Evolutionary conservation across 2,797 vertebrate species (phyloP).

Genomic region (Arremon aurantiirostris): DNA sequence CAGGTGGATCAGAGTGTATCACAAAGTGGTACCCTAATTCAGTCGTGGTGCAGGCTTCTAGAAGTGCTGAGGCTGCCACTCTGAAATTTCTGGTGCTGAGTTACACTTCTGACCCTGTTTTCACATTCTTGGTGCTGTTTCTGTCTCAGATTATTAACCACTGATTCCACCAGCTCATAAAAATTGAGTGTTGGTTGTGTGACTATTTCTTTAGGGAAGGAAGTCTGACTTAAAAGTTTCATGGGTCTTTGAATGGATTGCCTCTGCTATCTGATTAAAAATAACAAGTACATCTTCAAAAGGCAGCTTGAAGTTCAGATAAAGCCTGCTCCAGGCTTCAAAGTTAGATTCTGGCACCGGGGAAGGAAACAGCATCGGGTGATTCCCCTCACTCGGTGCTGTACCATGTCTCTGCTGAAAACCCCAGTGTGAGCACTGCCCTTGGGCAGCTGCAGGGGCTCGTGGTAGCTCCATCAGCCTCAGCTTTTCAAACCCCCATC

Average conservation of each 20-base stretch:
- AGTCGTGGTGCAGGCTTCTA: background rate
- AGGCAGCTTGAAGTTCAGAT: background rate
- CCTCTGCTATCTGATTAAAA: background rate
- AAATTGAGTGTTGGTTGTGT: background rate
- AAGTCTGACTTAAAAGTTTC: background rate
- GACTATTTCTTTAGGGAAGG: background rate
- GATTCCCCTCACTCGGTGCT: background rate
- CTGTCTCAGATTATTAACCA: rapidly evolving
- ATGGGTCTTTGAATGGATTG: background rate
- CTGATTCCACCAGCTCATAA: background rate
- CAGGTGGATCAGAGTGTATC: background rate
- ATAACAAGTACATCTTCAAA: background rate
- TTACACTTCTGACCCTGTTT: background rate
- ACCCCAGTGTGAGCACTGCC: rapidly evolving
- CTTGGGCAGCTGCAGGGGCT: background rate
- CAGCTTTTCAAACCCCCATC: background rate
- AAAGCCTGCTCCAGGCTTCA: background rate
- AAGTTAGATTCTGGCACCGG: background rate
- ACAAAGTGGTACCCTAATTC: background rate
- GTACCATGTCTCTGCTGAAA: background rate
- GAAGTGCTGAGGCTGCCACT: background rate
- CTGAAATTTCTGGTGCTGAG: background rate
- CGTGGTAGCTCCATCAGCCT: background rate
- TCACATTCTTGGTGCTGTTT: background rate
- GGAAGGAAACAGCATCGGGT: background rate